Conservation (phyloP, 1,140 invertebrate species). For the Neomicropteryx cornuta region DNA sequence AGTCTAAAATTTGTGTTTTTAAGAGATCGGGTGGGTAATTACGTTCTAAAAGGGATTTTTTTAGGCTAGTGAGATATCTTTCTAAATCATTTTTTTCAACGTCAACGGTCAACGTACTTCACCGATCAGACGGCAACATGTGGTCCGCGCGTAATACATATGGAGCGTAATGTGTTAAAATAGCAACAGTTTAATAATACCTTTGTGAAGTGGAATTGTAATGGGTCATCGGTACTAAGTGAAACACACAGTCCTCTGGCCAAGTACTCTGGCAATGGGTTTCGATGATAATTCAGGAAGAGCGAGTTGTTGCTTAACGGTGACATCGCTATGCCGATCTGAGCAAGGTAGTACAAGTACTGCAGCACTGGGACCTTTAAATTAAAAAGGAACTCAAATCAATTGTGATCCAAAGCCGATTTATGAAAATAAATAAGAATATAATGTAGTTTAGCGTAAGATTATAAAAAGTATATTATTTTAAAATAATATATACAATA, state of each 20-base stretch:
- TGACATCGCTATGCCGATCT: slow-evolving; percentile 99
- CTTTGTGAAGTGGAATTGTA: slow-evolving; percentile 97
- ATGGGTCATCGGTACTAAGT: slow-evolving; percentile 93
- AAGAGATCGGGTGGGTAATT: too few relatives aligned
- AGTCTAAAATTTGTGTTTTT: too few relatives aligned
- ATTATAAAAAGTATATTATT: neutral
- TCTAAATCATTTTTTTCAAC: too few relatives aligned
- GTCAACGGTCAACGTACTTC: too few relatives aligned
- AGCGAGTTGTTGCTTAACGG: slow-evolving; percentile 98
- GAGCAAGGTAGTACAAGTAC: slow-evolving; percentile 95
- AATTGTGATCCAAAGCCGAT: too few relatives aligned
- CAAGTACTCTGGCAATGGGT: slow-evolving; percentile 95
- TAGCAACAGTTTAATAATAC: slow-evolving; percentile 27
- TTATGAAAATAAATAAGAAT: neutral
- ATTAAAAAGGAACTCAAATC: slow-evolving; percentile 15
- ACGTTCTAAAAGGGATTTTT: too few relatives aligned
- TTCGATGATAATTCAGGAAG: slow-evolving; percentile 97
- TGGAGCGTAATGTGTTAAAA: too few relatives aligned
- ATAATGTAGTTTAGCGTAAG: neutral
- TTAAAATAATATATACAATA: neutral
- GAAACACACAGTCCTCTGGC: slow-evolving; percentile 90
- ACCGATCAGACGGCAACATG: too few relatives aligned
- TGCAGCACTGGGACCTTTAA: slow-evolving; percentile 82
- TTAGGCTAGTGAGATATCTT: too few relatives aligned
- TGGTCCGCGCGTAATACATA: too few relatives aligned